These are phyloP conservation scores for Ovis aries DNA, from an alignment of 2,113 vertebrate species.

Conservation along the genomic window DNA sequence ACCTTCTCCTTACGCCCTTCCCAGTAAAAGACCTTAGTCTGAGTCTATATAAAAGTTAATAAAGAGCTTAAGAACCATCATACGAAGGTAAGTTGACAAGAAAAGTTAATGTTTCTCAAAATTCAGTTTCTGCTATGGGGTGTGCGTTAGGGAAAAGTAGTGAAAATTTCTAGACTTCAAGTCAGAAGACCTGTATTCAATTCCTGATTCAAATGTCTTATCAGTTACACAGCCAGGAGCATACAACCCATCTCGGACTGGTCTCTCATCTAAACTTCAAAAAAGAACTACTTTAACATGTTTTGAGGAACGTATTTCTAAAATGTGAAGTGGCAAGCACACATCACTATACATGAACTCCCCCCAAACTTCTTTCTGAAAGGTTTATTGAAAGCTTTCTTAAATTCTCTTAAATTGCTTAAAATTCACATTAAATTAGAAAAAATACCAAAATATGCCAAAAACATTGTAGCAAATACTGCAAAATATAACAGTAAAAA, in stretches of 20 bases:
- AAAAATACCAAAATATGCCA: not conserved
- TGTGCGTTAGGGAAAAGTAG: not conserved
- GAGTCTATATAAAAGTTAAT: not conserved
- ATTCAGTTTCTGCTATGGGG: not conserved
- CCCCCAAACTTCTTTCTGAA: not conserved
- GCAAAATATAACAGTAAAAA: not conserved
- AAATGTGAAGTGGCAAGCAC: not conserved
- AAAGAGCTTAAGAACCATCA: not conserved
- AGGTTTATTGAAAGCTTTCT: not conserved
- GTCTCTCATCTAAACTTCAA: not conserved
- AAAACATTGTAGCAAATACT: not conserved
- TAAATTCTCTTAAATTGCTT: constrained; percentile 14
- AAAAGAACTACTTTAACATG: not conserved
- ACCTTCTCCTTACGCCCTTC: not conserved
- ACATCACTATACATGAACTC: not conserved
- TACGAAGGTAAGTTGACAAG: not conserved
- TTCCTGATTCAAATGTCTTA: not conserved
- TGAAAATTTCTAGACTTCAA: not conserved
- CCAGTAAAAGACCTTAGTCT: not conserved
- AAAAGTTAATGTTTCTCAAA: constrained; percentile 1
- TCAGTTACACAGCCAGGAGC: not conserved
- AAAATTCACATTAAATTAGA: constrained; percentile 15
- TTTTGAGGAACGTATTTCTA: not conserved
- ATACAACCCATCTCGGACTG: not conserved
- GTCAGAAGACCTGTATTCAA: not conserved